phyloP scores from a whole-genome alignment of 2,113 vertebrate species.

The Bagarius yarrelli region DNA sequence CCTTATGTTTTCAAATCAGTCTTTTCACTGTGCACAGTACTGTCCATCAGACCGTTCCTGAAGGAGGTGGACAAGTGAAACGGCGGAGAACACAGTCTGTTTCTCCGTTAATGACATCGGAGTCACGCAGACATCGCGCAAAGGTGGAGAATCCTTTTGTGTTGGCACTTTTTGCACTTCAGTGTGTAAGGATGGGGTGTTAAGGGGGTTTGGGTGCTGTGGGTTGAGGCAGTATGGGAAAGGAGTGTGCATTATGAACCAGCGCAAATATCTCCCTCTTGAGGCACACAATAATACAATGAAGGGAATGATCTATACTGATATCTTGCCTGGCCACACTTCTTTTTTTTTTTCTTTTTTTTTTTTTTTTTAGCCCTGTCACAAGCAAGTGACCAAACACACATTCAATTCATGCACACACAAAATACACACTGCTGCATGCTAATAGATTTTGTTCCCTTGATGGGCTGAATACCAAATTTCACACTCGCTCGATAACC shows the following conservation, averaged over 20 bases:
- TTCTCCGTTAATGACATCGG: not conserved
- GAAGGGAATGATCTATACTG: slow-evolving; percentile 17
- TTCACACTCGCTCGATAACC: not conserved
- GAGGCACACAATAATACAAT: slow-evolving; percentile 25
- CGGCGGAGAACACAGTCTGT: slow-evolving; percentile 2
- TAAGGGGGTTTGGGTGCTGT: slow-evolving; percentile 11
- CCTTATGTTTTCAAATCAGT: slow-evolving; percentile 4
- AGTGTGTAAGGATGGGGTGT: slow-evolving; percentile 28
- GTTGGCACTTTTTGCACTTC: slow-evolving; percentile 76
- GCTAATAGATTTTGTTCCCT: slow-evolving; percentile 23
- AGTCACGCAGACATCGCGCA: not conserved
- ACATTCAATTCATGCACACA: slow-evolving; percentile 26
- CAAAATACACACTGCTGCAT: slow-evolving; percentile 4
- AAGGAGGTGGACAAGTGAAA: not conserved
- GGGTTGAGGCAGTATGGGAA: not conserved
- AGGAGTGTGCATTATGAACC: slow-evolving; percentile 37
- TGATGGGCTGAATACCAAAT: slow-evolving; percentile 24
- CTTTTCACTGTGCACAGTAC: not conserved
- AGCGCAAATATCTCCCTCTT: slow-evolving; percentile 36
- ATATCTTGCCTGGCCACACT: not conserved
- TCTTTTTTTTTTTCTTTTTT: too few relatives aligned
- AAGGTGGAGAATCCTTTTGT: slow-evolving; percentile 39
- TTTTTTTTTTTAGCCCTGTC: not conserved
- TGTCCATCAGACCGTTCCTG: slow-evolving; percentile 5
- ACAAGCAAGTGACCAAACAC: slow-evolving; percentile 21